These are phyloP conservation scores for Cylloceria caligata DNA, from an alignment of 2,888 invertebrate genomes.

Conservation along the genomic window DNA sequence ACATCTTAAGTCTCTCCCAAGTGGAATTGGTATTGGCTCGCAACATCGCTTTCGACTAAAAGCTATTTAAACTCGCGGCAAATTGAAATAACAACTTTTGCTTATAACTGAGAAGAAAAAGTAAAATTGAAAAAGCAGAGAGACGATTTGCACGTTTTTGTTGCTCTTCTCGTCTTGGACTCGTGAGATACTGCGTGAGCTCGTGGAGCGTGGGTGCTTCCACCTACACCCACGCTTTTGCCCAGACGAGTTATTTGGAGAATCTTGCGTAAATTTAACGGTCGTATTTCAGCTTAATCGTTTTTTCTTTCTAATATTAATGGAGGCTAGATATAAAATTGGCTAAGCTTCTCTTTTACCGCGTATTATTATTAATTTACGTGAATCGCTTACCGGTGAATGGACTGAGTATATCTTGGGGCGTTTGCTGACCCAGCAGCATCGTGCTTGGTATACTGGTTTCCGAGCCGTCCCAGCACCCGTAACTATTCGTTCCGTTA, in stretches of 20 bases:
- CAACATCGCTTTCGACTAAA: not conserved
- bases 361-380: slow-evolving; percentile 23
- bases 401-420: slow-evolving; percentile 82
- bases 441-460: slow-evolving; percentile 82
- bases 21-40: slow-evolving; percentile 4
- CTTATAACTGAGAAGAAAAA: not conserved
- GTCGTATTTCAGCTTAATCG: slow-evolving; percentile 35
- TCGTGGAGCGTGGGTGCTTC: slow-evolving; percentile 44
- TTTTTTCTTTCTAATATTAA: slow-evolving; percentile 49
- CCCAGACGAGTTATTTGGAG: slow-evolving; percentile 76
- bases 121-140: slow-evolving; percentile 37
- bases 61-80: not conserved
- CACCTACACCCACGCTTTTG: slow-evolving; percentile 75
- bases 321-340: slow-evolving; percentile 16
- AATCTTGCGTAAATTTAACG: slow-evolving; percentile 77
- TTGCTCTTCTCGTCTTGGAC: slow-evolving; percentile 36
- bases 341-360: not conserved
- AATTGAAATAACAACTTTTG: slow-evolving; percentile 3
- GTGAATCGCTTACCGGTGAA: slow-evolving; percentile 78
- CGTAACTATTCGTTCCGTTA: slow-evolving; percentile 82
- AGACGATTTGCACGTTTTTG: slow-evolving; percentile 38
- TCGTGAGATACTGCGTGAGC: slow-evolving; percentile 62
- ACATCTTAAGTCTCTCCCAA: slow-evolving; percentile 14
- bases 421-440: slow-evolving; percentile 83
- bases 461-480: slow-evolving; percentile 83